A percentile compares a stretch with the other conserved stretches of the same genome.
phyloP scores from a whole-genome alignment of 2,797 vertebrate genomes.

The Sebastes paucispinis region DNA sequence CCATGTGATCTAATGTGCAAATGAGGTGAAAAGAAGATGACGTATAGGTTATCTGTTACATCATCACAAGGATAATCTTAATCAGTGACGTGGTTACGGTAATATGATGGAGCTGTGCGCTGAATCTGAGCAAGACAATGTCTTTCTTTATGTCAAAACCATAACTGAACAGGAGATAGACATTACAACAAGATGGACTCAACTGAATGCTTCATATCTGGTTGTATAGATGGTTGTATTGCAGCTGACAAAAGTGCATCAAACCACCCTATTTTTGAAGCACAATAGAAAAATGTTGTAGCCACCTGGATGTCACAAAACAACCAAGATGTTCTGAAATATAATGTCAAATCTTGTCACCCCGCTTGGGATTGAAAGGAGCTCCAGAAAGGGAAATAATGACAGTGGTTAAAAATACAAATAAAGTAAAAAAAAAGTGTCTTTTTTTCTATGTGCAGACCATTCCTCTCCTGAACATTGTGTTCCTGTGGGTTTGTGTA shows the following conservation, averaged over 20 bases:
- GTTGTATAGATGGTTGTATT: neutral
- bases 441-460: neutral
- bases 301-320: neutral
- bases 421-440: neutral
- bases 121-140: slow-evolving; percentile 6
- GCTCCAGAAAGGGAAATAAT: neutral
- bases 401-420: neutral
- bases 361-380: slow-evolving; percentile 3
- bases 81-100: neutral
- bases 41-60: neutral
- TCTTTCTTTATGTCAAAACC: neutral
- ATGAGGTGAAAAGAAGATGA: neutral
- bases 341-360: neutral
- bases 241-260: neutral
- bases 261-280: slow-evolving; percentile 1
- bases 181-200: neutral
- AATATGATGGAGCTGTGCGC: neutral
- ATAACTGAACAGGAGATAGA: neutral
- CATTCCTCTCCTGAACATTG: neutral
- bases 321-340: neutral
- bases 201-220: neutral
- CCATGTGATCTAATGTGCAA: neutral
- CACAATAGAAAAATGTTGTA: neutral
- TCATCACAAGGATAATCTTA: neutral
- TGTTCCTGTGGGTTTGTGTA: neutral